A percentile compares a stretch with the other conserved stretches of the same genome.
These are phyloP conservation scores for Limnephilus marmoratus DNA, from an alignment of 2,888 invertebrate species.

Conservation along the genomic window DNA sequence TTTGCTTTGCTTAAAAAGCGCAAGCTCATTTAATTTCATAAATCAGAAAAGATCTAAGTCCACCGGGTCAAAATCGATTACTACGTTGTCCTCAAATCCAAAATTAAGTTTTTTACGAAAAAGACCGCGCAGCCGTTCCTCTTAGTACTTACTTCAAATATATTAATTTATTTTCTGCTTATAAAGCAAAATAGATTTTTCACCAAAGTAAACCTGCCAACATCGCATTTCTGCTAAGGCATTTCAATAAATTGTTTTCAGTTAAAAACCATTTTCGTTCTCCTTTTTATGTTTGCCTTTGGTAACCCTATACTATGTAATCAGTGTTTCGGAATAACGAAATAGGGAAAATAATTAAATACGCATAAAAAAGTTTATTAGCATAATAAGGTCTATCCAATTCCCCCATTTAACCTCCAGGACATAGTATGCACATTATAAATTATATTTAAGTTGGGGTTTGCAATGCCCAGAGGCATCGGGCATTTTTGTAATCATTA, in stretches of 20 bases:
- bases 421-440: neutral
- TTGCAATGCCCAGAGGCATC: constrained; percentile 7
- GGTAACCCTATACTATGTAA: neutral
- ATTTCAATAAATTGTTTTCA: neutral
- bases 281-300: neutral
- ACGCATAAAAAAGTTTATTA: neutral
- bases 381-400: neutral
- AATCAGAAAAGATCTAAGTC: neutral
- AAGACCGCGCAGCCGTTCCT: too few species aligned
- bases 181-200: neutral
- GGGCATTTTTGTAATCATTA: constrained; percentile 35
- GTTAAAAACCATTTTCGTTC: neutral
- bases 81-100: neutral
- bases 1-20: neutral
- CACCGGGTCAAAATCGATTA: neutral
- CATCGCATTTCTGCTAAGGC: neutral
- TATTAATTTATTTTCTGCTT: neutral
- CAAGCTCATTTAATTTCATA: too few species aligned
- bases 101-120: too few species aligned
- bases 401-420: neutral
- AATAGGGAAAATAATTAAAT: neutral
- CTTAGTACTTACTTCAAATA: too few species aligned
- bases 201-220: neutral
- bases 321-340: neutral
- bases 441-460: neutral